A percentile compares a stretch with the other conserved stretches of the same genome.
Conservation (phyloP, 2,888 invertebrate genomes). For the Eupeodes latifasciatus region DNA sequence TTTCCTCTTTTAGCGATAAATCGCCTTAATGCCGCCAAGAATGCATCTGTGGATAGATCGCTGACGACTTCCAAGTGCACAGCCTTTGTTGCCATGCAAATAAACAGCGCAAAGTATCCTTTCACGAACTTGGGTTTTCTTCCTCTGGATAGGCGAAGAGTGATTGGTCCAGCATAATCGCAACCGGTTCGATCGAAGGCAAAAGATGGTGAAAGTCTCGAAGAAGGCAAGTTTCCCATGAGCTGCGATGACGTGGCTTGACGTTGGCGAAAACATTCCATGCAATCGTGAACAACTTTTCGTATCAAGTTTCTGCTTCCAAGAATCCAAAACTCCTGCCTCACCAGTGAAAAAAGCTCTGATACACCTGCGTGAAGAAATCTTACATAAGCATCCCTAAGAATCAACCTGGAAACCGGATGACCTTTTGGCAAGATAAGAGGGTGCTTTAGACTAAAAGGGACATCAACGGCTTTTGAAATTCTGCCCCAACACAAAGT, state of each 20-base stretch:
- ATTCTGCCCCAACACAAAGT: constrained; percentile 25
- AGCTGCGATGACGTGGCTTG: not conserved
- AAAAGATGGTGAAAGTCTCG: not conserved
- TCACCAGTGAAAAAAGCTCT: not conserved
- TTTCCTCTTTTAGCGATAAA: constrained; percentile 15
- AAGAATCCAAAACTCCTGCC: constrained; percentile 6
- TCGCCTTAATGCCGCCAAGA: constrained; percentile 1
- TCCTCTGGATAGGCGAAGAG: not conserved
- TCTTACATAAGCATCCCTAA: not conserved
- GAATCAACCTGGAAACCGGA: not conserved
- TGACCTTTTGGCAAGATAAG: not conserved
- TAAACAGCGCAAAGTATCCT: constrained; percentile 8
- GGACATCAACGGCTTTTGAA: not conserved
- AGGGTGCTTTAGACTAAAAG: not conserved
- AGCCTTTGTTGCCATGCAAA: constrained; percentile 22
- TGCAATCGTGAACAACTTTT: not conserved
- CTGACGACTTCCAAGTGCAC: not conserved
- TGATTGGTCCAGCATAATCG: constrained; percentile 24
- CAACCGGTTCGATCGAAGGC: not conserved
- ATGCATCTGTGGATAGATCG: not conserved
- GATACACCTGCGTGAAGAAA: not conserved
- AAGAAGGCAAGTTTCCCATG: not conserved
- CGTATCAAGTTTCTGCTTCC: not conserved
- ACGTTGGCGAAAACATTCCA: not conserved
- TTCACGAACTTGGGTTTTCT: not conserved